Conservation (phyloP, 2,113 vertebrate genomes). For the Murina feae region DNA sequence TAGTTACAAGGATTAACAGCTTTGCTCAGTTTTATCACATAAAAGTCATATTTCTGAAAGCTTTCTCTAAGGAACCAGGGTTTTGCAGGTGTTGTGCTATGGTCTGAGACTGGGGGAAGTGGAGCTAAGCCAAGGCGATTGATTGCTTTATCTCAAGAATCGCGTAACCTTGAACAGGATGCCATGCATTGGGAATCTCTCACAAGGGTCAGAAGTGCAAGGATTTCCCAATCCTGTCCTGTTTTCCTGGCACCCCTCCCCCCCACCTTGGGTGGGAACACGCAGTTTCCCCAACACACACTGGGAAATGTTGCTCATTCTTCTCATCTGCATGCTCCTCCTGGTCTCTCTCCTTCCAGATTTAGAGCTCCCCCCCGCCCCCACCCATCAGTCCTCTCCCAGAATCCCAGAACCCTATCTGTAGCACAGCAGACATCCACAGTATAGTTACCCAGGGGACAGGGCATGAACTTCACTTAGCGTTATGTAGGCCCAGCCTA, state of each 20-base stretch:
- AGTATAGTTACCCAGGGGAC: neutral
- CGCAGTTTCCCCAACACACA: neutral
- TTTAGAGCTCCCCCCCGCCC: neutral
- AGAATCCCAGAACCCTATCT: neutral
- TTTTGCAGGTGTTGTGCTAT: accelerated
- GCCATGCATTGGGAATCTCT: neutral
- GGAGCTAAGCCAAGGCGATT: neutral
- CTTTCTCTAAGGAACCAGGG: neutral
- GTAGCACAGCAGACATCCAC: neutral
- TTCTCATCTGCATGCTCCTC: neutral
- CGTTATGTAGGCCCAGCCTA: neutral
- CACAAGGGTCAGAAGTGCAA: neutral
- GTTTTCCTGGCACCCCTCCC: no score
- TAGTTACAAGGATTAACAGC: neutral
- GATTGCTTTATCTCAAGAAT: neutral
- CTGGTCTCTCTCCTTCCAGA: neutral
- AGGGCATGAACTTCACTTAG: neutral
- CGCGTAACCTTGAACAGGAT: neutral
- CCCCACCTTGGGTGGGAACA: neutral
- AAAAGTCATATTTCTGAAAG: neutral
- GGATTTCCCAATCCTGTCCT: neutral
- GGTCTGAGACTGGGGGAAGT: neutral
- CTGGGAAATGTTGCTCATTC: neutral
- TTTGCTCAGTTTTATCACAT: neutral
- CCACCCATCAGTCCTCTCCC: neutral